These are phyloP conservation scores for Dryobotodes eremita DNA, from an alignment of 2,888 invertebrate genomes.

Conservation along the genomic window DNA sequence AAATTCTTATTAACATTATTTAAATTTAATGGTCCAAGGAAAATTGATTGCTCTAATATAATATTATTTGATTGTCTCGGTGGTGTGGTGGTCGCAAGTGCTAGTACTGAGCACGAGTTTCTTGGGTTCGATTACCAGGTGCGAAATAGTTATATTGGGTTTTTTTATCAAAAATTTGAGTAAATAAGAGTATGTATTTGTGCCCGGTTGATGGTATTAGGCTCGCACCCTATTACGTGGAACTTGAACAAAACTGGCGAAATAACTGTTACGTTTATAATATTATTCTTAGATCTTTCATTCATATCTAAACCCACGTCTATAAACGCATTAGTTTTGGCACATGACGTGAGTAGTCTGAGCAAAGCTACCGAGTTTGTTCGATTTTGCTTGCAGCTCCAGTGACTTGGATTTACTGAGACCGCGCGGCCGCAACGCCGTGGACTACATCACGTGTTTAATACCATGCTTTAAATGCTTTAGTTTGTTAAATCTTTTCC, in stretches of 20 bases:
- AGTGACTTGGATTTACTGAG: neutral
- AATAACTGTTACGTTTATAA: neutral
- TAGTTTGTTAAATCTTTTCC: neutral
- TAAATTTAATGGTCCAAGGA: no score
- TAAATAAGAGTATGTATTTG: no score
- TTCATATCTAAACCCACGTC: neutral
- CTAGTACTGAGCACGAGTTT: neutral
- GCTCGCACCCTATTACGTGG: neutral
- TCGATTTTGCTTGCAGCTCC: constrained; percentile 9
- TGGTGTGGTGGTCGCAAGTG: neutral
- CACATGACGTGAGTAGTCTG: neutral
- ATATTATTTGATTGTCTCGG: neutral
- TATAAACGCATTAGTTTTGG: neutral
- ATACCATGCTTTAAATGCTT: neutral
- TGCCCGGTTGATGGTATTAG: no score
- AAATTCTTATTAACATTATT: no score
- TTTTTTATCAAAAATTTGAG: no score
- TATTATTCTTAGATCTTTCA: neutral
- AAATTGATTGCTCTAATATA: neutral
- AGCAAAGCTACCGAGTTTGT: neutral
- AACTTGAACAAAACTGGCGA: neutral
- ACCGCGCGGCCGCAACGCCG: neutral
- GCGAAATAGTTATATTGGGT: neutral
- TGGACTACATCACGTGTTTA: neutral
- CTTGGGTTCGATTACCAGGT: neutral